Evolutionary conservation across 2,797 vertebrate species (phyloP).

Genomic region (Crotalus adamanteus): DNA sequence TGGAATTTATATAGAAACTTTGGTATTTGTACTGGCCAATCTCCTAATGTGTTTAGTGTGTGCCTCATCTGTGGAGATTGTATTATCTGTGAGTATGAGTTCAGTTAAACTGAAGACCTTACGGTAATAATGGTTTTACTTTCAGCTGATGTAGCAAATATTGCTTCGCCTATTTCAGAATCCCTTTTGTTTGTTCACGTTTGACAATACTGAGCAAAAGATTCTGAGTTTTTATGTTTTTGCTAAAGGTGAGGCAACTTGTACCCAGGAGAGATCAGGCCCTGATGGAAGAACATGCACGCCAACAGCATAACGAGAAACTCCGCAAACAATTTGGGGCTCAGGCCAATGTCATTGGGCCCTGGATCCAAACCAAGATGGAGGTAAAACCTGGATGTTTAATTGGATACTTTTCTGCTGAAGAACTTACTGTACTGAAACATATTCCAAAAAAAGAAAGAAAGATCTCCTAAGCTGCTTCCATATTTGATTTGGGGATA

Average conservation of each 20-base stretch:
- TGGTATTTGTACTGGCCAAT: neutral
- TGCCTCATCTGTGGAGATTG: neutral
- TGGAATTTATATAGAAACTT: neutral
- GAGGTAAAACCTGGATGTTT: conserved; percentile 74
- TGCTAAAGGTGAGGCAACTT: conserved; percentile 86
- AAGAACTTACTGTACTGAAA: neutral
- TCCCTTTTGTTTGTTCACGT: neutral
- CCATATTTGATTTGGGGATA: neutral
- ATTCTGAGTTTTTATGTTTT: neutral
- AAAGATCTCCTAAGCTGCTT: neutral
- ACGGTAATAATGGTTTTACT: neutral
- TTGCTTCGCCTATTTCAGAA: neutral
- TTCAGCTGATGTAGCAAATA: neutral
- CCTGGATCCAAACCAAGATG: conserved; percentile 99
- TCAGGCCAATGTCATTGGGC: conserved; percentile 95
- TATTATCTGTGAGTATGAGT: conserved; percentile 11
- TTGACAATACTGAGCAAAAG: conserved; percentile 1
- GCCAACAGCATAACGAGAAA: conserved; percentile 95
- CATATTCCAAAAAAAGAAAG: neutral
- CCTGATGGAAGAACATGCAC: conserved; percentile 92
- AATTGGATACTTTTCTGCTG: neutral
- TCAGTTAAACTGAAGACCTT: neutral
- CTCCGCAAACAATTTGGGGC: conserved; percentile 93
- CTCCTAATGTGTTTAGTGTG: neutral
- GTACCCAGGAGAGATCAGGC: conserved; percentile 95